Evolutionary conservation across 2,113 vertebrate species (phyloP).

Genomic region (Cynocephalus volans): DNA sequence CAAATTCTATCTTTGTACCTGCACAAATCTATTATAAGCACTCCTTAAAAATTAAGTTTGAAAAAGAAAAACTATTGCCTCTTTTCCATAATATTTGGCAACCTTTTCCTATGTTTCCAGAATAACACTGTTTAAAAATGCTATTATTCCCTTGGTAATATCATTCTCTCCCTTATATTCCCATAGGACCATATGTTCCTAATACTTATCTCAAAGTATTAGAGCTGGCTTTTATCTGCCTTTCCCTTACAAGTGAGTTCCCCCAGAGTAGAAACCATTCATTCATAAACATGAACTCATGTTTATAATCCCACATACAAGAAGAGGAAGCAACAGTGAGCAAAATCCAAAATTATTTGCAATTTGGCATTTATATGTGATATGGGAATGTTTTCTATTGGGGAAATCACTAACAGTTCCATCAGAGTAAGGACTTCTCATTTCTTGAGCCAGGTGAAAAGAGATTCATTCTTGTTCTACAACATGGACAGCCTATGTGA

Average conservation of each 20-base stretch:
- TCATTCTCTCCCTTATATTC: not conserved
- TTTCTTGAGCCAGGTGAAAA: not conserved
- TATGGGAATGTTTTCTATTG: not conserved
- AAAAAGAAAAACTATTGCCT: not conserved
- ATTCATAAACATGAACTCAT: not conserved
- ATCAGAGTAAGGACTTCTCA: not conserved
- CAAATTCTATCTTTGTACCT: not conserved
- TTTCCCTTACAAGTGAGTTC: not conserved
- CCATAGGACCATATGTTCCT: not conserved
- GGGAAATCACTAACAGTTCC: not conserved
- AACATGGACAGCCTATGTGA: not conserved
- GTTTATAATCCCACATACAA: not conserved
- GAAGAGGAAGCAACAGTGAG: not conserved
- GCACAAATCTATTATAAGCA: not conserved
- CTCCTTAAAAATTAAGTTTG: not conserved
- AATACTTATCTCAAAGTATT: not conserved
- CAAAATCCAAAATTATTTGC: not conserved
- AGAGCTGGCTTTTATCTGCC: not conserved
- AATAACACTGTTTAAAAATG: not conserved
- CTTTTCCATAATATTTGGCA: not conserved
- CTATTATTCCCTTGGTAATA: not conserved
- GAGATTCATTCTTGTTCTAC: not conserved
- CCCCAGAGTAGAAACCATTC: not conserved
- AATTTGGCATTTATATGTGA: not conserved
- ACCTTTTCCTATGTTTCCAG: not conserved